Evolutionary conservation across 2,888 invertebrate genomes (phyloP).

Genomic region (Limnephilus rhombicus): DNA sequence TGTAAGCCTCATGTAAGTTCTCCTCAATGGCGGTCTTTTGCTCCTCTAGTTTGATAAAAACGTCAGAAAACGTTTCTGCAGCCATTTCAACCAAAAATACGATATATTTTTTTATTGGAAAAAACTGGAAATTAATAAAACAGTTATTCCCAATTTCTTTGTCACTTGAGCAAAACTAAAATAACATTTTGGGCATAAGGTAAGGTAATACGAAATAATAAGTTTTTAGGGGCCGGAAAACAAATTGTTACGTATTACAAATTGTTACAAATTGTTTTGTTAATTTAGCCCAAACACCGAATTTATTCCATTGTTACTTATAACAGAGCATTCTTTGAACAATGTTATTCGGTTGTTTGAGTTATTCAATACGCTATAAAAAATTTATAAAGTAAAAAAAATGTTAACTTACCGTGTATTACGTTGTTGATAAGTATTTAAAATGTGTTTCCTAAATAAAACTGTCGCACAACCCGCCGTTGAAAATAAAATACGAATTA

Average conservation of each 20-base stretch:
- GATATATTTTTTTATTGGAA: background rate
- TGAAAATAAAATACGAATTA: background rate
- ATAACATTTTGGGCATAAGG: no score
- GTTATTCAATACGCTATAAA: background rate
- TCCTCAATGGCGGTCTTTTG: constrained; percentile 54
- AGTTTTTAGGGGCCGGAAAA: background rate
- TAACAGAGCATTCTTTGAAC: background rate
- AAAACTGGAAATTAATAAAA: background rate
- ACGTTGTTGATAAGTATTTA: background rate
- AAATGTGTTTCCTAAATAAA: background rate
- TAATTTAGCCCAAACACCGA: no score
- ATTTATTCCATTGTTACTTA: no score
- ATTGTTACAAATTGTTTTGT: no score
- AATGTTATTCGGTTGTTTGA: background rate
- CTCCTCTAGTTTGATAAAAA: constrained; percentile 50
- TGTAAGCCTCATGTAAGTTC: constrained; percentile 68
- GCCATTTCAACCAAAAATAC: constrained; percentile 6
- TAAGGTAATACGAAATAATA: background rate
- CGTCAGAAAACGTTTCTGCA: constrained; percentile 41
- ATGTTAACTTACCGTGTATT: background rate
- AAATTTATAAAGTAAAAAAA: background rate
- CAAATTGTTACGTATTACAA: no score
- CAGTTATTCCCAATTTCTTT: background rate
- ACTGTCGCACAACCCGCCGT: background rate
- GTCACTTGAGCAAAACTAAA: background rate